Evolutionary conservation across 2,797 vertebrate genomes (phyloP), one percentile per base, ranked within the genome.

Genomic region (Myotis planiceps): DNA sequence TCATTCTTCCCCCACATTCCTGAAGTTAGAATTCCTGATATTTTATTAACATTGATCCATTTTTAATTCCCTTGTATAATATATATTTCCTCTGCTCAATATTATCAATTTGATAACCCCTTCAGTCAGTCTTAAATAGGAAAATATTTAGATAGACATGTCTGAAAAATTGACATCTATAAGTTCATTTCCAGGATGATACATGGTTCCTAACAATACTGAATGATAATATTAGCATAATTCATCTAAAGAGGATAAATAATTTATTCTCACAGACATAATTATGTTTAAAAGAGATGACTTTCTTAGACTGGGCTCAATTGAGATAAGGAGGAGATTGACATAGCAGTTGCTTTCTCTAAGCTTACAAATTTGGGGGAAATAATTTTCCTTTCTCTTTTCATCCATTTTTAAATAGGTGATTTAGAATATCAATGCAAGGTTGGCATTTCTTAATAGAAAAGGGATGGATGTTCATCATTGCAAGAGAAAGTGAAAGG

Each of bases 121-220:
- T 86, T 45, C 9, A 27, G 72, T 95, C 10, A 21, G 9, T 82
- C 55, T 85, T 85, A 47, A 58, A 39, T 79, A 66, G 51, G 34
- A 92, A 84, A 92, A 92, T 91, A n/a, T 88, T 92, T 93, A 90
- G 74, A 95, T 51, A 68, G 65, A 90, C 72, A 6, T 90, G 27
- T 66, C 84, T 87, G 81, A 82, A 86, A 94, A 96, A 93, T 58
- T 82, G 80, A 86, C 69, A 85, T 34, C 79, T 95, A 0, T 90
- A 47, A 74, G 37, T 87, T 93, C 83, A 89, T 94, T 94, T 92
- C 47, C 19, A 88, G 72, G 58, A 55, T 81, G 68, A 93, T 82
- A 90, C 72, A 90, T 91, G 53, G 9, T 58, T 96, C 29, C 25
- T 78, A 83, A 85, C 23, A 81, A 76, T 78, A 85, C 49, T 88